These are phyloP conservation scores for Crocallis elinguaria DNA, from an alignment of 2,888 invertebrate genomes.

Conservation along the genomic window DNA sequence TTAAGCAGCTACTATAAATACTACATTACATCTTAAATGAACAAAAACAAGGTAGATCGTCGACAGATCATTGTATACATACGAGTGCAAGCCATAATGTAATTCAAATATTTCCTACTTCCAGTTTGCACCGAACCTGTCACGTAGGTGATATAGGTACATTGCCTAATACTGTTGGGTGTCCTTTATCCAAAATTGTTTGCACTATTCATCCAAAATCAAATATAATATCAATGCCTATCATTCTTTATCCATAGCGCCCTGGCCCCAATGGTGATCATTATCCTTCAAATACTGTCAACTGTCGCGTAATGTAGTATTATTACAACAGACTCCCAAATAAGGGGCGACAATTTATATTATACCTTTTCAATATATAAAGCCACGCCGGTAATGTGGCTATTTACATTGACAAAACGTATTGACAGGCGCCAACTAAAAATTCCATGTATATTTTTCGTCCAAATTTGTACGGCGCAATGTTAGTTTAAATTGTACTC, in stretches of 20 bases:
- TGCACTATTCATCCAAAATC: conserved; percentile 43
- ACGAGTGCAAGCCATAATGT: no score
- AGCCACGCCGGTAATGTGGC: conserved; percentile 44
- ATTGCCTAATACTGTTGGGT: conserved; percentile 40
- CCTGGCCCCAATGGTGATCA: conserved; percentile 28
- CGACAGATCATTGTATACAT: no score
- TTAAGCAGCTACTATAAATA: background rate
- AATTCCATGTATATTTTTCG: conserved; percentile 35
- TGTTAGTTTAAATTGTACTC: conserved; percentile 12
- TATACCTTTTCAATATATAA: conserved; percentile 53
- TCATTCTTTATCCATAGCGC: conserved; percentile 24
- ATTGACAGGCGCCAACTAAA: conserved; percentile 26
- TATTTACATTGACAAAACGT: conserved; percentile 45
- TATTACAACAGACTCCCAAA: conserved; percentile 47
- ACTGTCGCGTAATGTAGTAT: conserved; percentile 61
- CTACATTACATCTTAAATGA: background rate
- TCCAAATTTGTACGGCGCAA: conserved; percentile 27
- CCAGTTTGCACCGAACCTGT: no score
- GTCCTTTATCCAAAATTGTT: conserved; percentile 46
- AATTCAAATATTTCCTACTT: no score
- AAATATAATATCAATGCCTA: conserved; percentile 26
- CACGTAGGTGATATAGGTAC: no score
- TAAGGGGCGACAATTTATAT: conserved; percentile 60
- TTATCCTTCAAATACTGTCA: conserved; percentile 53
- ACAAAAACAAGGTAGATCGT: no score